Evolutionary conservation across 2,797 vertebrate genomes (phyloP).

Genomic region (Rhodeus uyekii): DNA sequence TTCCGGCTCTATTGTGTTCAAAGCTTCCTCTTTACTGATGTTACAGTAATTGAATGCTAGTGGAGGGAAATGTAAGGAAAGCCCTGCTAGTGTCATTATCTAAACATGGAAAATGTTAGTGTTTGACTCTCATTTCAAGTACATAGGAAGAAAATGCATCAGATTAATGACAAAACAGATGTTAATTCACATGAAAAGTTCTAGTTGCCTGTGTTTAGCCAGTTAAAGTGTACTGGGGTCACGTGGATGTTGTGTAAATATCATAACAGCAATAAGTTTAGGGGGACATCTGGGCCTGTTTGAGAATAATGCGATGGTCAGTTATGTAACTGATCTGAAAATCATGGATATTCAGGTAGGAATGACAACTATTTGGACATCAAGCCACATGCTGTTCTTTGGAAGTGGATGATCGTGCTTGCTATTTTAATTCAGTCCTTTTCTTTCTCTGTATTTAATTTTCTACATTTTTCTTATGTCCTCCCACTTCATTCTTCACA

Average conservation of each 20-base stretch:
- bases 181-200: background rate
- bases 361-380: conserved; percentile 20
- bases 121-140: conserved; percentile 11
- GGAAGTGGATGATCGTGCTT: background rate
- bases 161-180: background rate
- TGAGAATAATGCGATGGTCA: background rate
- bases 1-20: conserved; percentile 35
- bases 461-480: background rate
- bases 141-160: background rate
- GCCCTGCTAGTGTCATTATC: conserved; percentile 44
- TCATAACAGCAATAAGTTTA: conserved; percentile 4
- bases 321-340: conserved; percentile 24
- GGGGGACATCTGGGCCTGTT: conserved; percentile 9
- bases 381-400: conserved; percentile 20
- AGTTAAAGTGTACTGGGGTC: background rate
- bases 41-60: conserved; percentile 12
- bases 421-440: conserved; percentile 2
- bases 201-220: conserved; percentile 19
- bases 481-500: conserved; percentile 17
- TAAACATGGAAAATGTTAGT: conserved; percentile 48
- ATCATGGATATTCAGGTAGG: conserved; percentile 17
- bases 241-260: conserved; percentile 5
- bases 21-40: conserved; percentile 40
- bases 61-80: conserved; percentile 25
- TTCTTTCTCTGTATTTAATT: background rate